A percentile compares a stretch with the other conserved stretches of the same genome.
Evolutionary conservation across 2,113 vertebrate species (phyloP).

Genomic region (Cyprinus carpio): DNA sequence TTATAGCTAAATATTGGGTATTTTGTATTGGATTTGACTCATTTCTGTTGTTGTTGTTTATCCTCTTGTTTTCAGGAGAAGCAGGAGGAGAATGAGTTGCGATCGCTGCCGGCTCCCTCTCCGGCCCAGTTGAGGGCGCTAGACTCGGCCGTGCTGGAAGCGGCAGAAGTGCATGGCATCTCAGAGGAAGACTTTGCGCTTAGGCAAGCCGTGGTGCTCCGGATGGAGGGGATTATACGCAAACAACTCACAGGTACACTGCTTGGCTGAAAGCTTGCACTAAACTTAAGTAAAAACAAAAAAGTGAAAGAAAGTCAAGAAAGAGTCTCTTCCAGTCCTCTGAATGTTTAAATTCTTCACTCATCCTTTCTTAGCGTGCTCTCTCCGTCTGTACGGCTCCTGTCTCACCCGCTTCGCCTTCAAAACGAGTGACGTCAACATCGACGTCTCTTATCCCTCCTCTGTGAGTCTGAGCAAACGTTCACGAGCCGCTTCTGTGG

Average conservation of each 20-base stretch:
- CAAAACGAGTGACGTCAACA: constrained; percentile 94
- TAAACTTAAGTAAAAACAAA: not conserved
- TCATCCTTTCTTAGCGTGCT: constrained; percentile 77
- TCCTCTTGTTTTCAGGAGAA: constrained; percentile 81
- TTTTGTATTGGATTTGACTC: not conserved
- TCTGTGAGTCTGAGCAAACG: constrained; percentile 75
- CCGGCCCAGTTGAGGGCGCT: constrained; percentile 85
- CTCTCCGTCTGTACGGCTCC: constrained; percentile 92
- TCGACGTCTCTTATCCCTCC: constrained; percentile 89
- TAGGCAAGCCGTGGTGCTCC: constrained; percentile 81
- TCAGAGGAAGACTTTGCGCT: constrained; percentile 87
- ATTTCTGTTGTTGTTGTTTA: not conserved
- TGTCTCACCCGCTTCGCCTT: constrained; percentile 94
- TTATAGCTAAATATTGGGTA: not conserved
- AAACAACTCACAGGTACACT: constrained; percentile 84
- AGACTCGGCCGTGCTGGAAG: constrained; percentile 81
- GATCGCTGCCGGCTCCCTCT: constrained; percentile 84
- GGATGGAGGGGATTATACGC: constrained; percentile 90
- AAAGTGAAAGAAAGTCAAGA: too few relatives aligned
- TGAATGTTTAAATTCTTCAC: not conserved
- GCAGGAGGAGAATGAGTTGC: constrained; percentile 95
- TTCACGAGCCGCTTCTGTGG: not conserved
- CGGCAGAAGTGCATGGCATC: constrained; percentile 85
- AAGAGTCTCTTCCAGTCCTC: too few relatives aligned
- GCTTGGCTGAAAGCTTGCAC: not conserved